Evolutionary conservation across 2,797 vertebrate genomes (phyloP), one percentile per base, ranked within the genome.

Genomic region (Mus minutoides): DNA sequence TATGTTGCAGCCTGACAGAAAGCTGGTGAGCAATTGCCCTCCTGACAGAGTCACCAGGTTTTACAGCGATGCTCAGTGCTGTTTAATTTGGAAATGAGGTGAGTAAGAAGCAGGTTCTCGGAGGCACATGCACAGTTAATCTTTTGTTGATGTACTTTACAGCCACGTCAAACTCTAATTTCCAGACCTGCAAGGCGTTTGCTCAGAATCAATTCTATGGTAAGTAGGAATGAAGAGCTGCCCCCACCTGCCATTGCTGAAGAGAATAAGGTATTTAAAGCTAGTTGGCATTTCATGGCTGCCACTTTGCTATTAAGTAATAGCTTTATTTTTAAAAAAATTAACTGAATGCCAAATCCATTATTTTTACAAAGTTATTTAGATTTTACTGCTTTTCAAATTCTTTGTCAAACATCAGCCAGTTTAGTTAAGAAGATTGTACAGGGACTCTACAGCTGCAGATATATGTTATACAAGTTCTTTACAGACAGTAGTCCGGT

Each of bases 11-110:
- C 29, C 94, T 79, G 67, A 40, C 40, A 75, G 69, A 37, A 78
- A 54, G 2, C 69, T 21, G 9, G 54, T 16, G 54, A 54, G n/a
- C 64, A 21, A 67, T 26, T 37, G 64, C 52, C 40, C 89, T 95
- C 69, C 83, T n/a, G 34, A 22, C 0, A 16, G 52, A 92, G 64
- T 62, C 17, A 2, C 17, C 13, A 10, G 10, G 5, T 40, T 89
- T 94, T 49, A 83, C 34, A 73, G 78, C 40, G 1, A 11, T 5
- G 40, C 94, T 90, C 62, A 4, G 0, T 31, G 78, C 73, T 84
- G 85, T 86, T 93, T 93, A 88, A 93, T 89, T 95, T 79, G 82
- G 84, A 96, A 94, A 95, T 79, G 78, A 96, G 56, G 31, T n/a
- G 62, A 88, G 17, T 89, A 80, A 88, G 73, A 86, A 91, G 94